These are phyloP conservation scores for Hesperia comma DNA, from an alignment of 2,888 invertebrate species.

Conservation along the genomic window DNA sequence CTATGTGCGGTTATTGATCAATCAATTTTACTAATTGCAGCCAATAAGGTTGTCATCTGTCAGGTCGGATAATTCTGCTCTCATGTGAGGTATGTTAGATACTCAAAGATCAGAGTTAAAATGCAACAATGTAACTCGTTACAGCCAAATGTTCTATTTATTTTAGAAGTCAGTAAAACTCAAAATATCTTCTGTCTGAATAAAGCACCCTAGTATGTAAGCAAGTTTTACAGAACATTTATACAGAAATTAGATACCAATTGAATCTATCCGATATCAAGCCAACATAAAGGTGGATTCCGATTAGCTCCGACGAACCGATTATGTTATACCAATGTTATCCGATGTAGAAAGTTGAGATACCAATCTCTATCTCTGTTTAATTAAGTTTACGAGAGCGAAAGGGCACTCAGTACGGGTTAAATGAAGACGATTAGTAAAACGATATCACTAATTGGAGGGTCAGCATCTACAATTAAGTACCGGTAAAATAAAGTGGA, in stretches of 20 bases:
- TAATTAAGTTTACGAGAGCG: constrained; percentile 28
- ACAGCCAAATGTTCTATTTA: no score
- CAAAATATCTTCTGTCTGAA: no score
- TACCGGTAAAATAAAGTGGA: constrained; percentile 16
- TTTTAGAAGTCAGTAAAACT: no score
- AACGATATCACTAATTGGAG: constrained; percentile 36
- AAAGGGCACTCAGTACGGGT: constrained; percentile 33
- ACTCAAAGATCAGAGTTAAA: no score
- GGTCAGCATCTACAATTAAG: constrained; percentile 26
- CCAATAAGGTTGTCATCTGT: no score
- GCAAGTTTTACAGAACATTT: neutral
- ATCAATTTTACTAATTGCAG: no score
- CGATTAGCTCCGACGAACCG: neutral
- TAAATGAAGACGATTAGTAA: constrained; percentile 35
- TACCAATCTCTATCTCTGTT: constrained; percentile 31
- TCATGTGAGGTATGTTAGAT: no score
- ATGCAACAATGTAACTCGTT: no score
- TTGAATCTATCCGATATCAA: neutral
- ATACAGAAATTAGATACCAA: neutral
- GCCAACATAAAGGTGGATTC: neutral
- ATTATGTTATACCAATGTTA: constrained; percentile 26
- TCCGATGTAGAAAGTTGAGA: constrained; percentile 32
- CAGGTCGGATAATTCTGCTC: no score
- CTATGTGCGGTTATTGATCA: no score
- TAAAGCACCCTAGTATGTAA: no score